phyloP scores from a whole-genome alignment of 2,888 invertebrate species.

The Callyntrura guangdongensis region DNA sequence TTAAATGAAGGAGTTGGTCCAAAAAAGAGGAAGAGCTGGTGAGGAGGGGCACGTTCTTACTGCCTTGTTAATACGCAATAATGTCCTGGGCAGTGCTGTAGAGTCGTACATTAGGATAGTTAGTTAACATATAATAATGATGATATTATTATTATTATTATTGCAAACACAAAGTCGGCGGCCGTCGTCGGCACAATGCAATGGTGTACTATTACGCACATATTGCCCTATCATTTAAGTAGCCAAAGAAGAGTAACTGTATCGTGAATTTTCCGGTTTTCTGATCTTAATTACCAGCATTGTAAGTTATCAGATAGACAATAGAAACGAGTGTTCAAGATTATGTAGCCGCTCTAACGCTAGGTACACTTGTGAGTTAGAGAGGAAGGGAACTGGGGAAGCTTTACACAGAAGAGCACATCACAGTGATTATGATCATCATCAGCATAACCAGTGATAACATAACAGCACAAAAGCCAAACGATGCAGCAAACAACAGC shows the following conservation, averaged over 20 bases:
- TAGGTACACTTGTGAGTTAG: background rate
- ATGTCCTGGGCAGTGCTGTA: background rate
- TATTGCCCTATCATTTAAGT: constrained; percentile 8
- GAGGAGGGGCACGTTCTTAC: constrained; percentile 21
- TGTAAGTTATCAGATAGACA: constrained; percentile 19
- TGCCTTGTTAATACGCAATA: constrained; percentile 21
- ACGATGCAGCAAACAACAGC: too few relatives aligned
- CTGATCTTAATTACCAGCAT: constrained; percentile 72
- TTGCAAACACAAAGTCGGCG: constrained; percentile 11
- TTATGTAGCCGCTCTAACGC: too few relatives aligned
- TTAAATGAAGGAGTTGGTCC: constrained; percentile 10
- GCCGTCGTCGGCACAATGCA: too few relatives aligned
- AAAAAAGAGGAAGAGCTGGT: background rate
- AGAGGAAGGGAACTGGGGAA: background rate
- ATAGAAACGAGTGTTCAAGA: constrained; percentile 41
- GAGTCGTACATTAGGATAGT: background rate
- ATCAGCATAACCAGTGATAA: background rate
- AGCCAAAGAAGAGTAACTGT: constrained; percentile 75
- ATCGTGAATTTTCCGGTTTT: constrained; percentile 78
- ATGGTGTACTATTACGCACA: too few relatives aligned
- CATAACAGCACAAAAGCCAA: too few relatives aligned
- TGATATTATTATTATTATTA: too few relatives aligned
- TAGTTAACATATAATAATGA: background rate
- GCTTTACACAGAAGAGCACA: background rate
- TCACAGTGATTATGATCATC: constrained; percentile 1